These are phyloP conservation scores for Podarcis raffonei DNA, from an alignment of 2,113 vertebrate species.

Conservation along the genomic window DNA sequence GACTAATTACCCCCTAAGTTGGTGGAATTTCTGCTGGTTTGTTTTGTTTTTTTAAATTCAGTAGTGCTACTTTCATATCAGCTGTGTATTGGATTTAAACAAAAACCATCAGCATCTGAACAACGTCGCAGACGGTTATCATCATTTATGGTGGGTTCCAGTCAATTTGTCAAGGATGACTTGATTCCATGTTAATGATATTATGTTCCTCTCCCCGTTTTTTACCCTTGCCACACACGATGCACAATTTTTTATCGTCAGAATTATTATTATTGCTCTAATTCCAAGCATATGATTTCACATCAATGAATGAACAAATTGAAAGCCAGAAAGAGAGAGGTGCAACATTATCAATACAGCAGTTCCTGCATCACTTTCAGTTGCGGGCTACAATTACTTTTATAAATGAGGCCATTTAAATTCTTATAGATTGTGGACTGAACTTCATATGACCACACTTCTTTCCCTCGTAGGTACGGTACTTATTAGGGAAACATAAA, in stretches of 20 bases:
- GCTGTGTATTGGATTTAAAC: slow-evolving; percentile 50
- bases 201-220: slow-evolving; percentile 30
- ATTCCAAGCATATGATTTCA: slow-evolving; percentile 43
- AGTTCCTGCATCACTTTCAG: slow-evolving; percentile 56
- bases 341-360: slow-evolving; percentile 53
- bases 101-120: slow-evolving; percentile 48
- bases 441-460: slow-evolving; percentile 33
- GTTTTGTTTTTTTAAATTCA: slow-evolving; percentile 14
- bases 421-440: slow-evolving; percentile 59
- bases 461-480: slow-evolving; percentile 35
- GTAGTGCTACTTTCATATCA: slow-evolving; percentile 36
- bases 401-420: slow-evolving; percentile 63
- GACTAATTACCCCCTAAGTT: slow-evolving; percentile 41
- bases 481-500: slow-evolving; percentile 3
- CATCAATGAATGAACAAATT: slow-evolving; percentile 54
- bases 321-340: slow-evolving; percentile 29
- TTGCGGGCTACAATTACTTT: slow-evolving; percentile 59
- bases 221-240: neutral
- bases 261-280: slow-evolving; percentile 33
- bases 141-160: slow-evolving; percentile 60
- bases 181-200: slow-evolving; percentile 62
- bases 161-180: slow-evolving; percentile 57
- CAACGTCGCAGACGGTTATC: slow-evolving; percentile 53
- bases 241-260: neutral
- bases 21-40: slow-evolving; percentile 12